Base-by-base conservation (phyloP, 2,797 vertebrate genomes). In the Microtus californicus region DNA sequence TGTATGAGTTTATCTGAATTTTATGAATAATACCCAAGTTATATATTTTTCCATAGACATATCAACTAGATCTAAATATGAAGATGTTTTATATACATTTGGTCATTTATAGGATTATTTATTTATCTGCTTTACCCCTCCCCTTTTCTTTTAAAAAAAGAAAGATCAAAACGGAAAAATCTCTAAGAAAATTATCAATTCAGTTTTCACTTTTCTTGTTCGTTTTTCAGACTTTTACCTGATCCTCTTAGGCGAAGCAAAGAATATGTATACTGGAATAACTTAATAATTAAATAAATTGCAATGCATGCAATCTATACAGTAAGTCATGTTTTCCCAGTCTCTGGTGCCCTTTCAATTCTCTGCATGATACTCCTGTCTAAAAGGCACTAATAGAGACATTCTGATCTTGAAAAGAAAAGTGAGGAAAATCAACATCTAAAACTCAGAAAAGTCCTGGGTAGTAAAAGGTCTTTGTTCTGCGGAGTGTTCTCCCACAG, bases 381-480 rank as follows among this genome's bases (percentile, higher is more conserved):
- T 98, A 97, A 98, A 98, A 98, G 93, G 96, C 96, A 96, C 88
- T 98, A 98, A 98, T 98, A 98, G 97, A 98, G 97, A 97, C 97
- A 97, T 98, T 98, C 95, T 95, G 96, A 85, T 94, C 89, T 97
- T 98, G 97, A 98, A 98, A 98, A 97, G 98, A 97, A 98, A 98
- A 98, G 97, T 98, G 94, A 98, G 96, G 93, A 89, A 98, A 98
- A 98, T 98, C 97, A 98, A 97, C 97, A 98, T 98, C 98, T 98
- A 97, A 98, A 98, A 98, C 98, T 98, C 98, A 91, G 97, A 97
- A 98, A 98, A 98, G 97, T 98, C 98, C 98, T 98, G 96, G 98
- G 98, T 98, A 98, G 98, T 98, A 98, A 98, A 98, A 98, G 98
- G 97, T 96, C 91, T 99, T 98, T 99, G 97, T 98, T 97, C 97